Base-by-base conservation (phyloP, 2,113 vertebrate species). In the Rhombomys opimus region DNA sequence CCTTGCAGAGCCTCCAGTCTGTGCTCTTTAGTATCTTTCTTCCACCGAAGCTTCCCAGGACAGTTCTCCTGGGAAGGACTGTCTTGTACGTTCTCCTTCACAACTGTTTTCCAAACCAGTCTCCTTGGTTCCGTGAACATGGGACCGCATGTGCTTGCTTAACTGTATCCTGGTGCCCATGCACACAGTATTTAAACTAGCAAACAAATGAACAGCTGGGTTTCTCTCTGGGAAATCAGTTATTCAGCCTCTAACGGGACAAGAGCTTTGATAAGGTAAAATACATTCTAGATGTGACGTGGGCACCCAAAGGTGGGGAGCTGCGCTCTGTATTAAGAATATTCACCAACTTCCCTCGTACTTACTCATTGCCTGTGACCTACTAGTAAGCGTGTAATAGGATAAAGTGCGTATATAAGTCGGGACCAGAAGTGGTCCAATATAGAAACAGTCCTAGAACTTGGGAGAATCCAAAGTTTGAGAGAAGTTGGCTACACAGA, bases 221-320 rank as follows among this genome's bases (percentile, higher is more conserved):
- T 68, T 90, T 95, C 65, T 77, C 61, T 95, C 90, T 84, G 76
- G 89, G 61, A 73, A 78, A 89, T 89, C 96, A 93, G 90, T 95
- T 95, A 95, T 90, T 5, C 57, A 46, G 82, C 54, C 72, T 92
- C 78, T 59, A 88, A 94, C 30, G 41, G 17, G 95, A 96, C 30
- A 89, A 92, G 95, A 95, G 61, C 41, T 93, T 86, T 77, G 82
- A 95, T 25, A 89, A 82, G 38, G 95, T 27, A 90, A 95, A 92
- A 85, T 88, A 72, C n/a, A 68, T 95, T 88, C 68, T 67, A 77
- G 80, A 89, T 14, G 23, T 76, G 50, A n/a, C 4, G 15, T 27
- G 59, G 17, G 22, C 5, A 65, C 76, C 87, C 35, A 35, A 82
- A 90, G n/a, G 38, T 77, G 15, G 27, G 50, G 1, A 97, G 41